These are phyloP conservation scores for Heliconius nattereri DNA, from an alignment of 1,140 invertebrate species.

Conservation along the genomic window DNA sequence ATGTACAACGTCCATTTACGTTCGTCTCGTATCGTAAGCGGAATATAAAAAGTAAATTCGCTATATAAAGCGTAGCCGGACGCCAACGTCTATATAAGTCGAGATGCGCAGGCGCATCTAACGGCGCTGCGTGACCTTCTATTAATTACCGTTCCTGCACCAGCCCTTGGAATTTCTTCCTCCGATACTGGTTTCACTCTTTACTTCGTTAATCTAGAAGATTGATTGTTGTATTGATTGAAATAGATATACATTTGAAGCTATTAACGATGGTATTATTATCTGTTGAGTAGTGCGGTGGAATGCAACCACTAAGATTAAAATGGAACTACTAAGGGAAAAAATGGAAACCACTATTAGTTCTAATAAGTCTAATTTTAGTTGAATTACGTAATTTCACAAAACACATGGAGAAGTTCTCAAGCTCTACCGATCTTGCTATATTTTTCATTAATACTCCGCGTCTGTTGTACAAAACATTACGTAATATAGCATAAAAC, in stretches of 20 bases:
- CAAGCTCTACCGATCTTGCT: too few species aligned
- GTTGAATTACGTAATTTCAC: too few species aligned
- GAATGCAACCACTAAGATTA: too few species aligned
- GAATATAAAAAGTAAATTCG: slow-evolving; percentile 40
- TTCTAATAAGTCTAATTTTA: too few species aligned
- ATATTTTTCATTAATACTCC: too few species aligned
- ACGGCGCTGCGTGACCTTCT: slow-evolving; percentile 68
- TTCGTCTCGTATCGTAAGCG: neutral
- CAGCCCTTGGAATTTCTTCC: slow-evolving; percentile 51
- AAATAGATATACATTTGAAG: neutral
- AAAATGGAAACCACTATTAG: too few species aligned
- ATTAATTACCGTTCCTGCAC: slow-evolving; percentile 72
- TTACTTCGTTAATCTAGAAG: slow-evolving; percentile 41
- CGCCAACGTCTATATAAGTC: slow-evolving; percentile 60
- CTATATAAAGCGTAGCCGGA: slow-evolving; percentile 52
- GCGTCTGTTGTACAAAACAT: too few species aligned
- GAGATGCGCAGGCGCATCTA: slow-evolving; percentile 66
- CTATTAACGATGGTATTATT: neutral
- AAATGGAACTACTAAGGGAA: too few species aligned
- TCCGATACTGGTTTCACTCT: slow-evolving; percentile 42
- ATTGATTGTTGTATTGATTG: slow-evolving; percentile 1
- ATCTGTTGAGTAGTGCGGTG: too few species aligned
- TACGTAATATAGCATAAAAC: too few species aligned
- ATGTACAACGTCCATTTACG: neutral
- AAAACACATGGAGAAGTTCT: too few species aligned